Evolutionary conservation across 2,888 invertebrate genomes (phyloP).

Genomic region (Thyatira batis): DNA sequence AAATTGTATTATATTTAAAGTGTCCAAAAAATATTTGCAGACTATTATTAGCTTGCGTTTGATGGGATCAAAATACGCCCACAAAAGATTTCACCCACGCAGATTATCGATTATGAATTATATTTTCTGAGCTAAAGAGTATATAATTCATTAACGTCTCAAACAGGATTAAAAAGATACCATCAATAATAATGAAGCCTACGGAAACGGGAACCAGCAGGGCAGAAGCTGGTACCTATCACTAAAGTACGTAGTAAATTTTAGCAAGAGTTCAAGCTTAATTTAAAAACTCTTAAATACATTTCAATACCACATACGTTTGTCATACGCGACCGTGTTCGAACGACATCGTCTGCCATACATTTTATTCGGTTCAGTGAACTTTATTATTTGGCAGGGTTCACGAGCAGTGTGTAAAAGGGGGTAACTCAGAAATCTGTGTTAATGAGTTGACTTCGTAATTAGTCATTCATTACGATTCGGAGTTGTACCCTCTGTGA

Average conservation of each 20-base stretch:
- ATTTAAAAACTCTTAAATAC: conserved; percentile 4
- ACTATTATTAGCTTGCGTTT: no score
- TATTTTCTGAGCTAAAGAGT: neutral
- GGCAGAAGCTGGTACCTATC: no score
- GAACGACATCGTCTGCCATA: neutral
- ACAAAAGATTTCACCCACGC: neutral
- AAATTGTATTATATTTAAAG: no score
- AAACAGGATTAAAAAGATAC: neutral
- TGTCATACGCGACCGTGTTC: conserved; percentile 3
- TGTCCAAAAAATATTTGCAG: no score
- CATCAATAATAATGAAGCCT: conserved; percentile 6
- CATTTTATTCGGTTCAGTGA: conserved; percentile 19
- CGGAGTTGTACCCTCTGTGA: conserved; percentile 20
- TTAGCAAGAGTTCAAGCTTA: no score
- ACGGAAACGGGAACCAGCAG: no score
- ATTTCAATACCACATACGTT: conserved; percentile 1
- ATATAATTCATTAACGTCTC: neutral
- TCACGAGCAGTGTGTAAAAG: conserved; percentile 4
- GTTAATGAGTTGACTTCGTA: conserved; percentile 38
- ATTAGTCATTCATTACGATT: conserved; percentile 42
- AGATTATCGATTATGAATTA: conserved; percentile 2
- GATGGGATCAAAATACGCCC: no score
- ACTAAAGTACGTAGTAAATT: no score
- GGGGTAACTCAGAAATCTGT: conserved; percentile 22
- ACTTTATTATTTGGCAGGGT: conserved; percentile 27